Conservation (phyloP, 2,888 invertebrate species). For the Brenthis ino region DNA sequence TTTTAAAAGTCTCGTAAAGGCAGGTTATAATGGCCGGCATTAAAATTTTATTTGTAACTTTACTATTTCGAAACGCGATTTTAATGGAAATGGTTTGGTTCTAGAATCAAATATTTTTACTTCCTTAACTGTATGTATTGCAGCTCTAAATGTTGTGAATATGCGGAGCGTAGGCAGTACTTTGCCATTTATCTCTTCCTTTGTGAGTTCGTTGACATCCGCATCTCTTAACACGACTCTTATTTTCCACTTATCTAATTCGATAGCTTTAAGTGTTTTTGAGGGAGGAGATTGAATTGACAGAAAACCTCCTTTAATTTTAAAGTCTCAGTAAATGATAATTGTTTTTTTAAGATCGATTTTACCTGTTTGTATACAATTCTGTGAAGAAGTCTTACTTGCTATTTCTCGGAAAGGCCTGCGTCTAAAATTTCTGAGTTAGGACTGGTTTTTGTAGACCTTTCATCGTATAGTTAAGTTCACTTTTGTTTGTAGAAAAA, state of each 20-base stretch:
- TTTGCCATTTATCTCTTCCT: conserved; percentile 27
- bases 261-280: conserved; percentile 4
- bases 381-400: conserved; percentile 9
- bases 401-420: background rate
- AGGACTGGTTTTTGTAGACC: conserved; percentile 3
- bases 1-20: no score
- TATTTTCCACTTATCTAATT: conserved; percentile 25
- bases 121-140: conserved; percentile 8
- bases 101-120: background rate
- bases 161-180: conserved; percentile 25
- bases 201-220: conserved; percentile 32
- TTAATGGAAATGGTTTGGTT: no score
- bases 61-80: no score
- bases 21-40: no score
- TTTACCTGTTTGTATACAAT: conserved; percentile 13
- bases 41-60: no score
- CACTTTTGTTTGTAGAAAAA: background rate
- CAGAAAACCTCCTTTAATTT: background rate
- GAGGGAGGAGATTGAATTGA: background rate
- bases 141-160: conserved; percentile 23
- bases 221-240: conserved; percentile 16
- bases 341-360: background rate
- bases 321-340: background rate
- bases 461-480: no score
- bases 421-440: conserved; percentile 3